phyloP scores from a whole-genome alignment of 2,113 vertebrate species.

The Platysternon megacephalum region DNA sequence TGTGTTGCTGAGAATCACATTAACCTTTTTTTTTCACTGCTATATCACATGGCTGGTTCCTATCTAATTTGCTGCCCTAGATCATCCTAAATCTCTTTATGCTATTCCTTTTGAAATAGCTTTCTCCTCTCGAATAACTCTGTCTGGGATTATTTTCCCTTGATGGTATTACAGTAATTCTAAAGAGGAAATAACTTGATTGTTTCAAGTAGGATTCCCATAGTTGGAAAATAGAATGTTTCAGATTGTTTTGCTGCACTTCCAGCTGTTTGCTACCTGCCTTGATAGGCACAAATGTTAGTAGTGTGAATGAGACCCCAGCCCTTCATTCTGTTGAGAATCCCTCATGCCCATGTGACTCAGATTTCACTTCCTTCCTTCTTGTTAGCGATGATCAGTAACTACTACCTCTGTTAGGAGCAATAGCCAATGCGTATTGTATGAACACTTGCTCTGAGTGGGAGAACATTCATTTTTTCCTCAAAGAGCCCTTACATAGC shows the following conservation, averaged over 20 bases:
- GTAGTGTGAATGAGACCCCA: neutral
- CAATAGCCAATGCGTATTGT: rapidly evolving
- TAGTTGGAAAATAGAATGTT: neutral
- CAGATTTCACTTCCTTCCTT: neutral
- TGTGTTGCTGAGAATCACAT: too few relatives aligned
- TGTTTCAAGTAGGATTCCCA: neutral
- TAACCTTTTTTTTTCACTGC: rapidly evolving
- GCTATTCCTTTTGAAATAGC: neutral
- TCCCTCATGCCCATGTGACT: rapidly evolving
- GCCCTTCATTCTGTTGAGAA: neutral
- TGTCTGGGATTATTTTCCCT: too few relatives aligned
- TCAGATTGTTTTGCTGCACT: neutral
- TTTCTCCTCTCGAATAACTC: neutral
- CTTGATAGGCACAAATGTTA: rapidly evolving
- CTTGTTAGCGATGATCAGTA: neutral
- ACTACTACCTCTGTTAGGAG: neutral
- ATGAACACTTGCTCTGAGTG: neutral
- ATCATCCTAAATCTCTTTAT: rapidly evolving
- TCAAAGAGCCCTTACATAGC: neutral
- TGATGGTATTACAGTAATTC: neutral
- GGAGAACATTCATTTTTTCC: neutral
- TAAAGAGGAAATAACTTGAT: neutral
- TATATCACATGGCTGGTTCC: neutral
- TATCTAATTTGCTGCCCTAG: neutral
- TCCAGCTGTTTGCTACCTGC: neutral